These are phyloP conservation scores for Drosophila serrata DNA, from an alignment of 1,140 invertebrate genomes.

Conservation along the genomic window DNA sequence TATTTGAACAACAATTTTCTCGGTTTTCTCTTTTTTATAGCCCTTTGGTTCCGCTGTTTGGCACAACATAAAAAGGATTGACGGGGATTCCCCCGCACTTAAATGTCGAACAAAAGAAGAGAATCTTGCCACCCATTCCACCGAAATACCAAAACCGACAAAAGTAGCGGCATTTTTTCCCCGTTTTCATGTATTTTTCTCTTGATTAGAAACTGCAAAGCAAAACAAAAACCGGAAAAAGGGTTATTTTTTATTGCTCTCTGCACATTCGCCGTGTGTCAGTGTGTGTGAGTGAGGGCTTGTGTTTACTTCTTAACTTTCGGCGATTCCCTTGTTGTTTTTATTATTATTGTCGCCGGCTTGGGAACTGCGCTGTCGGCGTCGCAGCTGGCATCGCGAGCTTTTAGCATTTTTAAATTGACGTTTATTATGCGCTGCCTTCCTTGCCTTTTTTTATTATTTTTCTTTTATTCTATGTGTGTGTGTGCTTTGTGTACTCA, in stretches of 20 bases:
- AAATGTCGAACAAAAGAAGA: conserved; percentile 60
- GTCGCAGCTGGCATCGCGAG: conserved; percentile 34
- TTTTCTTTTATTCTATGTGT: conserved; percentile 42
- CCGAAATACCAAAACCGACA: conserved; percentile 11
- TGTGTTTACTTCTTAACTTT: conserved; percentile 81
- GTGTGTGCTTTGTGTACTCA: conserved; percentile 68
- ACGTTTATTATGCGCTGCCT: conserved; percentile 76
- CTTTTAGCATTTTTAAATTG: conserved; percentile 83
- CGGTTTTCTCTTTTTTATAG: background rate
- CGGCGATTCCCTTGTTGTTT: conserved; percentile 69
- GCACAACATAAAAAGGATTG: conserved; percentile 51
- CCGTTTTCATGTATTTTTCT: conserved; percentile 69
- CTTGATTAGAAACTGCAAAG: conserved; percentile 82
- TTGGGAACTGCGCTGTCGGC: conserved; percentile 57
- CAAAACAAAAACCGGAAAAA: conserved; percentile 83
- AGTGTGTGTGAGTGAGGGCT: conserved; percentile 26
- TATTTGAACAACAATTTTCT: too few species aligned
- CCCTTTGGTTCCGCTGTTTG: conserved; percentile 22
- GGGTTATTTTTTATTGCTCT: conserved; percentile 80
- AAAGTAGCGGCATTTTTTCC: conserved; percentile 50
- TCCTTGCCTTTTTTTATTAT: conserved; percentile 35
- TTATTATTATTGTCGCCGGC: conserved; percentile 79
- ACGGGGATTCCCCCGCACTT: conserved; percentile 21
- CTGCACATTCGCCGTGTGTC: conserved; percentile 61
- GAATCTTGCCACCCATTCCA: conserved; percentile 29